These are phyloP conservation scores for Ruditapes philippinarum DNA, from an alignment of 1,140 invertebrate species.

Conservation along the genomic window DNA sequence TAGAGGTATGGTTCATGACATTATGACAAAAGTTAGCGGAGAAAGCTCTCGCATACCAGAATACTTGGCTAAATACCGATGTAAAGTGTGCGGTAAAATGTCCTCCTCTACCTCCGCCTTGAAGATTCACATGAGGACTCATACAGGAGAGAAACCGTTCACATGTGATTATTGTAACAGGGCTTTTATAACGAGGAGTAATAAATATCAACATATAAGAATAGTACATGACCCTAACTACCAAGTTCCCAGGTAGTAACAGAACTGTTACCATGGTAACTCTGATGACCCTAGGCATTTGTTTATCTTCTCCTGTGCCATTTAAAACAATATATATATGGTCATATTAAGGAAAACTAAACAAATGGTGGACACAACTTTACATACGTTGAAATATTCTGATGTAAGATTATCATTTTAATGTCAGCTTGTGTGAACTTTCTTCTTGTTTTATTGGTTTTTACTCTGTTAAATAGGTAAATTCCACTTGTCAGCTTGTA, in stretches of 20 bases:
- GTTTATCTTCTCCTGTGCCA: too few species aligned
- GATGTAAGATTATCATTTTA: too few species aligned
- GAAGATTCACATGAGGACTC: slow-evolving; percentile 37
- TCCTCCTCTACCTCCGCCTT: slow-evolving; percentile 6
- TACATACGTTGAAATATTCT: too few species aligned
- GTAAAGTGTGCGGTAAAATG: background rate
- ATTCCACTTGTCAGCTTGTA: too few species aligned
- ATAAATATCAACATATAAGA: slow-evolving; percentile 37
- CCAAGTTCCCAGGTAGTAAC: background rate
- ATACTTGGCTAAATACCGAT: background rate
- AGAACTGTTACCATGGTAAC: too few species aligned
- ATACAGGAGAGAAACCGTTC: slow-evolving; percentile 8
- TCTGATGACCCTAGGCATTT: too few species aligned
- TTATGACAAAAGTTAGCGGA: background rate
- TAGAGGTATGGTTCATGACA: background rate
- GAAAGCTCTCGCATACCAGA: background rate
- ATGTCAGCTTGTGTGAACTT: too few species aligned
- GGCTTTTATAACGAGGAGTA: slow-evolving; percentile 2
- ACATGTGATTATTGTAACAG: background rate
- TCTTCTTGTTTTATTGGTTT: too few species aligned
- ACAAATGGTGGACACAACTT: too few species aligned
- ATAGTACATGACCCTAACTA: slow-evolving; percentile 8
- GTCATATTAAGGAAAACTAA: too few species aligned
- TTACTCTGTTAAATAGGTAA: too few species aligned
- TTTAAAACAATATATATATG: too few species aligned